Conservation (phyloP, 2,113 vertebrate genomes). For the Daubentonia madagascariensis region DNA sequence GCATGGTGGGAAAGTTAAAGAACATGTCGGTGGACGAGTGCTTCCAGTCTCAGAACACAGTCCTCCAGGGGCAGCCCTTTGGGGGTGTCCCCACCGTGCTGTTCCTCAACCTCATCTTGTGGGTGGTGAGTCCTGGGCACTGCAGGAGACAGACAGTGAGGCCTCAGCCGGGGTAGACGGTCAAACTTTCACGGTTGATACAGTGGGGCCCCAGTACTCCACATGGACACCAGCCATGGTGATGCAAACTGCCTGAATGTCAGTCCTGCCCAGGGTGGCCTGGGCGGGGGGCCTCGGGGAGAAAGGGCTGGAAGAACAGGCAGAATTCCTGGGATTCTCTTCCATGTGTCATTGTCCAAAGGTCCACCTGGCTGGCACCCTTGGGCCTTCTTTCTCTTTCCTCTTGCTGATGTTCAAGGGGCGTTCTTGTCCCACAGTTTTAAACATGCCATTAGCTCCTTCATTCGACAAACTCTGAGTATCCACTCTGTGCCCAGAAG, state of each 20-base stretch:
- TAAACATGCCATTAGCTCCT: neutral
- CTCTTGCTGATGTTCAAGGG: neutral
- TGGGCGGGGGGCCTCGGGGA: neutral
- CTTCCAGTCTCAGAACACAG: conserved; percentile 91
- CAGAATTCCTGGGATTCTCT: neutral
- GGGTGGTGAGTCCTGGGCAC: conserved; percentile 87
- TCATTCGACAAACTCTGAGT: neutral
- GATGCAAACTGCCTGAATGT: neutral
- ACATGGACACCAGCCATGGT: neutral
- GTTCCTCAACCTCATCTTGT: conserved; percentile 90
- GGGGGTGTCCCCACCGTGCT: conserved; percentile 96
- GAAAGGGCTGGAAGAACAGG: neutral
- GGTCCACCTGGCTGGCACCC: neutral
- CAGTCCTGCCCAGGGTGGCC: neutral
- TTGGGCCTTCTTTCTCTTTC: neutral
- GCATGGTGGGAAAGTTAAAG: conserved; percentile 66
- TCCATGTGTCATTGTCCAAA: neutral
- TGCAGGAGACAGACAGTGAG: accelerated
- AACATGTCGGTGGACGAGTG: conserved; percentile 88
- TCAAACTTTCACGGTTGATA: neutral
- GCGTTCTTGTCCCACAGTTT: neutral
- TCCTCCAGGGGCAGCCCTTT: conserved; percentile 94
- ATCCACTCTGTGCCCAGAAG: neutral
- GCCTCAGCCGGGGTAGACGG: accelerated
- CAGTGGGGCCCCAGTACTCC: neutral